A percentile compares a stretch with the other conserved stretches of the same genome.
These are phyloP conservation scores for Platanista minor DNA, from an alignment of 2,113 vertebrate genomes.

Conservation along the genomic window DNA sequence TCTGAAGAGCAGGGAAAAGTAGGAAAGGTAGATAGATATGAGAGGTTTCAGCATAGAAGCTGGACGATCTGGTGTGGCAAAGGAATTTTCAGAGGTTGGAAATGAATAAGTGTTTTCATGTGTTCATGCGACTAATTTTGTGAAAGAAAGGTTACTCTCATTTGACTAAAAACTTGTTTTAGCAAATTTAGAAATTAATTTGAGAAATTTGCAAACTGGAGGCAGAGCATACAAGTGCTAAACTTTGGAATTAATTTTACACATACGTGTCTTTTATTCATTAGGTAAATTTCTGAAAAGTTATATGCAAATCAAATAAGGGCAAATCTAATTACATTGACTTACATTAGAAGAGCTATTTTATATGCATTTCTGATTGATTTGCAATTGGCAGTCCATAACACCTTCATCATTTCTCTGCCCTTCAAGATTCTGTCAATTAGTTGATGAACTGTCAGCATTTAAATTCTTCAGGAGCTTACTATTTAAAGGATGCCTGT, in stretches of 20 bases:
- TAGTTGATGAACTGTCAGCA: slow-evolving; percentile 11
- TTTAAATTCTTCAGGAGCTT: not conserved
- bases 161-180: not conserved
- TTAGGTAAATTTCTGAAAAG: slow-evolving; percentile 28
- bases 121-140: not conserved
- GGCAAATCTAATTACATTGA: not conserved
- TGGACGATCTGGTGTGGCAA: not conserved
- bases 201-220: not conserved
- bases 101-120: not conserved
- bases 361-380: slow-evolving; percentile 17
- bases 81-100: not conserved
- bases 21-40: not conserved
- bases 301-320: slow-evolving; percentile 5
- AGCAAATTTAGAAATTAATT: slow-evolving; percentile 23
- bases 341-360: not conserved
- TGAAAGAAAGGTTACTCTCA: not conserved
- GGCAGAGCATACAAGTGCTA: not conserved
- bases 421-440: slow-evolving; percentile 23
- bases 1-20: not conserved
- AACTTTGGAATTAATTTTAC: not conserved
- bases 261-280: not conserved
- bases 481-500: not conserved
- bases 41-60: not conserved
- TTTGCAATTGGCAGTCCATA: not conserved
- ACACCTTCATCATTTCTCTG: not conserved